Evolutionary conservation across 2,797 vertebrate species (phyloP), one percentile per base, ranked within the genome.

Genomic region (Hapalemur alaotrensis): DNA sequence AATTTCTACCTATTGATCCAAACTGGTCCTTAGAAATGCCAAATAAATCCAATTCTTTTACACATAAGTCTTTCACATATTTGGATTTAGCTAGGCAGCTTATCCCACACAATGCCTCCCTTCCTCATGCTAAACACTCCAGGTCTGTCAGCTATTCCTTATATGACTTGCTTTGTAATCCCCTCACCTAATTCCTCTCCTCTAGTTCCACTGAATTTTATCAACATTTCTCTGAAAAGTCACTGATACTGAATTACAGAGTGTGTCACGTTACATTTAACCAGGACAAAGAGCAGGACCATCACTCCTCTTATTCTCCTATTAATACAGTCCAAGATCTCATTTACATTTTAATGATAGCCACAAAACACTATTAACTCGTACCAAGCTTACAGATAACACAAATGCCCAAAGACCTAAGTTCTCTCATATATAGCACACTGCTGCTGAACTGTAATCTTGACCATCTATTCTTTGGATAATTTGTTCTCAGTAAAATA

Each of bases 401-500:
- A 80, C 61, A 61, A 57, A 38, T 17, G 20, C 15, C 38, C 92
- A n/a, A 15, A 70, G 63, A 18, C 75, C 23, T 35, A 43, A 28
- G 14, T 23, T 41, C 79, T 63, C 54, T 35, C n/a, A 83, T 30
- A 48, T 1, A 23, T 57, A 57, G 23, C 10, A 4, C 7, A 72
- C 7, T 78, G 20, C 38, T 61, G 23, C 13, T 9, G 28, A 92
- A 30, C 5, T 41, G 15, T 2, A 41, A 41, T 35, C 28, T 14
- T 9, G 1, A 25, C 8, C 1, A 65, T 9, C 25, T 48, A 48
- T 59, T 79, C 41, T 83, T 13, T 32, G 59, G 50, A 25, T 48
- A 69, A 28, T 57, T 69, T 30, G 35, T 92, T 81, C 75, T 89
- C 59, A 57, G 28, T 92, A 92, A 96, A 85, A 92, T 67, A 90